These are phyloP conservation scores for Endotricha flammealis DNA, from an alignment of 2,888 invertebrate genomes.

Conservation along the genomic window DNA sequence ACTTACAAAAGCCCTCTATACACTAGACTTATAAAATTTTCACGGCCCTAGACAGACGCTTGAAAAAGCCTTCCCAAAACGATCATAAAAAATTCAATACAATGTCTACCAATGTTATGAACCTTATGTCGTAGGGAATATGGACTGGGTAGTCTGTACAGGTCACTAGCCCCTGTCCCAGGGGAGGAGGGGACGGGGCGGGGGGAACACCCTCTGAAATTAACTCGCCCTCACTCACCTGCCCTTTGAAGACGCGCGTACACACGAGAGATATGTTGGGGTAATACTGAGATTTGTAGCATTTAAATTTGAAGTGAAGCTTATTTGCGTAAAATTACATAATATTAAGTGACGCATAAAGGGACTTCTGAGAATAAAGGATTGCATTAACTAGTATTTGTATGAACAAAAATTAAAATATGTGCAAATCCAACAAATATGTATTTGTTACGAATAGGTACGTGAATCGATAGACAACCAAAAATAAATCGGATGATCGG, in stretches of 20 bases:
- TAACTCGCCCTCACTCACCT: slow-evolving; percentile 62
- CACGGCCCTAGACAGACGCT: slow-evolving; percentile 19
- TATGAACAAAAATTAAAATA: too few relatives aligned
- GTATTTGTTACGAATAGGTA: too few relatives aligned
- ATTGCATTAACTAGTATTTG: too few relatives aligned
- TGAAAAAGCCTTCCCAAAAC: slow-evolving; percentile 35
- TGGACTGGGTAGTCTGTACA: slow-evolving; percentile 1
- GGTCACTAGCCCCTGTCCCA: slow-evolving; percentile 29
- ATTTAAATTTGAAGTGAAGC: background rate
- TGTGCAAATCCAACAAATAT: too few relatives aligned
- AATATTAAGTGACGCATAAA: too few relatives aligned
- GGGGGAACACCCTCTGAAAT: slow-evolving; percentile 38
- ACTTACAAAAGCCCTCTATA: background rate
- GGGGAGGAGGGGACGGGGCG: slow-evolving; percentile 24
- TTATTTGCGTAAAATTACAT: too few relatives aligned
- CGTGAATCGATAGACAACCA: too few relatives aligned
- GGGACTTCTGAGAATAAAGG: too few relatives aligned
- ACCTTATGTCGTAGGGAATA: slow-evolving; percentile 5
- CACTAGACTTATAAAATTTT: background rate
- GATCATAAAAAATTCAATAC: slow-evolving; percentile 46
- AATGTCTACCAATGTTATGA: slow-evolving; percentile 3
- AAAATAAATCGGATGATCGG: too few relatives aligned
- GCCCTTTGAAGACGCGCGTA: slow-evolving; percentile 59
- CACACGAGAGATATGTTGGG: slow-evolving; percentile 34
- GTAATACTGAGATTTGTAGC: slow-evolving; percentile 16